phyloP scores from a whole-genome alignment of 1,140 invertebrate genomes.

The Drosophila tristis region DNA sequence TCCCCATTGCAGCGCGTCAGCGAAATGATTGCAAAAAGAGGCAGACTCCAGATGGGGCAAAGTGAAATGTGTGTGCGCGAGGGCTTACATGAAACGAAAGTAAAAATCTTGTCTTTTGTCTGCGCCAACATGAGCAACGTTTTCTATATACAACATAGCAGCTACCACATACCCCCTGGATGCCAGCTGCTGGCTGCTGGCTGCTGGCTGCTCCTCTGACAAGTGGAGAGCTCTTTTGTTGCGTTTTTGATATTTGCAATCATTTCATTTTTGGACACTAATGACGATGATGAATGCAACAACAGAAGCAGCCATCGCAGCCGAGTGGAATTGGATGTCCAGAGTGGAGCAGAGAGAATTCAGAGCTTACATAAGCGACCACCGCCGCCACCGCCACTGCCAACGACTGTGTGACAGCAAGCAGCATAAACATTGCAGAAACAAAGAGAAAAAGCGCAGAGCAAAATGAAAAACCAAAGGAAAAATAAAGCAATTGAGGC shows the following conservation, averaged over 20 bases:
- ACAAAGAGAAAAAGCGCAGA: conserved; percentile 39
- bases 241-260: conserved; percentile 70
- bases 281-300: conserved; percentile 72
- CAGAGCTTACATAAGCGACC: conserved; percentile 58
- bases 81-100: conserved; percentile 66
- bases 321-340: conserved; percentile 62
- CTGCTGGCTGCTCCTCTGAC: conserved; percentile 17
- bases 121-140: conserved; percentile 18
- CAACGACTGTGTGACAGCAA: conserved; percentile 56
- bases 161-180: conserved; percentile 2
- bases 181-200: neutral
- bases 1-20: neutral
- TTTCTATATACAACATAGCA: conserved; percentile 5
- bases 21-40: conserved; percentile 12
- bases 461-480: conserved; percentile 30
- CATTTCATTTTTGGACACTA: conserved; percentile 75
- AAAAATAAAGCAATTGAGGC: conserved; percentile 50
- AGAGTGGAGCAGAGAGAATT: conserved; percentile 64
- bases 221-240: conserved; percentile 57
- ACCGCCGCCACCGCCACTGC: conserved; percentile 1
- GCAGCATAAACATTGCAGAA: conserved; percentile 76
- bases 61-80: conserved; percentile 59
- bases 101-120: conserved; percentile 58
- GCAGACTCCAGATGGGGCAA: conserved; percentile 14
- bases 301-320: conserved; percentile 13